Evolutionary conservation across 2,113 vertebrate genomes (phyloP).

Genomic region (Sigmodon hispidus): DNA sequence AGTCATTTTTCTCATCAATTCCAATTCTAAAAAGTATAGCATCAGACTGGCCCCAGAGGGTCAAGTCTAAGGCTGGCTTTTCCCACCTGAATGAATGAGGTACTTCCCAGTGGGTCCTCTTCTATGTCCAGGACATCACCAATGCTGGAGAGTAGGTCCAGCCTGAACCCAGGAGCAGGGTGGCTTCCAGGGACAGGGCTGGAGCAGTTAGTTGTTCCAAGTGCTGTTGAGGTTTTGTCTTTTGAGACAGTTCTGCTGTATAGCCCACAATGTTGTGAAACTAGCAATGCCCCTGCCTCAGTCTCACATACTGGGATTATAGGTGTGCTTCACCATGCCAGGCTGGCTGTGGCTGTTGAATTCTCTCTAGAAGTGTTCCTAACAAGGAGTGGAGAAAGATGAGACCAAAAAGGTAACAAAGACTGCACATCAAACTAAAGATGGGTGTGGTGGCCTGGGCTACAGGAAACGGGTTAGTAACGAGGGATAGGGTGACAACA

Average conservation of each 20-base stretch:
- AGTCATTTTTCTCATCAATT: neutral
- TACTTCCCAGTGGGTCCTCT: rapidly evolving
- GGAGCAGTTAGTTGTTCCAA: too few species aligned
- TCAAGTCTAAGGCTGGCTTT: neutral
- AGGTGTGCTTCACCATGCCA: neutral
- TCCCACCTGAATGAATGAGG: neutral
- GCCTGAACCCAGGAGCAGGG: rapidly evolving
- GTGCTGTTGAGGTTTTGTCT: neutral
- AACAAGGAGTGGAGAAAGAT: neutral
- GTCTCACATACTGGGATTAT: neutral
- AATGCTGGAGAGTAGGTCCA: neutral
- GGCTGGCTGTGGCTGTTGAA: neutral
- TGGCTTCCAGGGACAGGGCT: neutral
- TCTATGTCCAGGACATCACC: too few species aligned
- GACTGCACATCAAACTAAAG: neutral
- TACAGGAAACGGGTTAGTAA: neutral
- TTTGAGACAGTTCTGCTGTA: neutral
- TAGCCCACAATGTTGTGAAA: neutral
- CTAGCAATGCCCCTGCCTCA: neutral
- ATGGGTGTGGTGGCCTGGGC: neutral
- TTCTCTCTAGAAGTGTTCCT: neutral
- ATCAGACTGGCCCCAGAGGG: neutral
- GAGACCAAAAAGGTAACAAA: neutral
- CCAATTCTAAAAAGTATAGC: neutral
- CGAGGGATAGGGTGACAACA: neutral